Conservation (phyloP, 2,797 vertebrate genomes). For the Enteromius paludinosus region DNA sequence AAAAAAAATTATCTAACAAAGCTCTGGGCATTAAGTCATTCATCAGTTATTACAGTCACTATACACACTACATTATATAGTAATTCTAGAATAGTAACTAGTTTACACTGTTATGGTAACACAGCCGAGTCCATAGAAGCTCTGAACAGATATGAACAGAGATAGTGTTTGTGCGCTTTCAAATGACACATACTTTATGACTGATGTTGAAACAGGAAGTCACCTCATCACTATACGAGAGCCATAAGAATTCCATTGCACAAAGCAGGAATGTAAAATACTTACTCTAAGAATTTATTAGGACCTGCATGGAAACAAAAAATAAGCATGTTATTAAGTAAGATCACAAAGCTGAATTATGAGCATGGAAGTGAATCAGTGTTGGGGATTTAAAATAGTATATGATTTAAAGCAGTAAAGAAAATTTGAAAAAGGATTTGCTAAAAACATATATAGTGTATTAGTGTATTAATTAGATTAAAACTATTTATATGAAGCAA, state of each 20-base stretch:
- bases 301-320: conserved; percentile 67
- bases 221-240: not conserved
- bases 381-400: not conserved
- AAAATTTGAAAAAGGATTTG: not conserved
- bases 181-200: conserved; percentile 15
- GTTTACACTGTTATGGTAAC: not conserved
- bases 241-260: not conserved
- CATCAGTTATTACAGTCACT: not conserved
- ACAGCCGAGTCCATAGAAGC: not conserved
- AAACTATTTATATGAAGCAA: not conserved
- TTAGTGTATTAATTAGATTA: too few species aligned
- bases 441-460: not conserved
- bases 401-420: not conserved
- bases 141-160: not conserved
- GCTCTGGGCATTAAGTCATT: not conserved
- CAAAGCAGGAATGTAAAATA: conserved; percentile 50
- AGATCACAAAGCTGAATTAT: conserved; percentile 3
- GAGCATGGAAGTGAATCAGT: not conserved
- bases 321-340: not conserved
- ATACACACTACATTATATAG: not conserved
- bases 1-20: not conserved
- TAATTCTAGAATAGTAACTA: not conserved
- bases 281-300: conserved; percentile 75
- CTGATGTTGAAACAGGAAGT: not conserved
- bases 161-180: not conserved